Base-by-base conservation (phyloP, 2,113 vertebrate species). In the Prunella fulvescens region DNA sequence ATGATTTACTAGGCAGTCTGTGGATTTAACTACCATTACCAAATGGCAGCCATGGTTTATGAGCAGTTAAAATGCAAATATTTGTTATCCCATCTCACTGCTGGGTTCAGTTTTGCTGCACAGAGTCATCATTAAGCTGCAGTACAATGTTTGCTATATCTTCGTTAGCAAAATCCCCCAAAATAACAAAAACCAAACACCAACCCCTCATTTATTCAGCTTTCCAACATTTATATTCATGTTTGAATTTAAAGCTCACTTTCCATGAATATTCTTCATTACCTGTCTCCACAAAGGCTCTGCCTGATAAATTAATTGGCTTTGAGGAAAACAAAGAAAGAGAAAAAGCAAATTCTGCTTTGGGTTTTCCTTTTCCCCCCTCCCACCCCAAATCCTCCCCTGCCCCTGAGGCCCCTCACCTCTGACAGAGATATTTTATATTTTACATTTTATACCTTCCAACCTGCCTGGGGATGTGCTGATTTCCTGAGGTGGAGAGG, bases 1-100 rank as follows among this genome's bases (percentile, higher is more conserved):
- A 33, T 44, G 48, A 93, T 92, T 88, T 86, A 74, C 31, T 50
- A 23, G 61, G 26, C 40, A 78, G 67, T 47, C 28, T 57, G 74
- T 37, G 35, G 57, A 54, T 45, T 58, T 92, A 90, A 94, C 84
- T 77, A 70, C 54, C 69, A 92, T 92, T 92, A 76, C 76, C 90
- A 64, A 76, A 76, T 7, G 11, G 14, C 31, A 64, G 42, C 64
- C 3, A 3, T 57, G 82, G 66, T 83, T 92, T 88, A 80, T 33
- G 67, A 92, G 74, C 85, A 76, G 78, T 71, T 94, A 70, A 88
- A 87, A 84, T 66, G 69, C 40, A 74, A 78, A 58, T 91, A 87
- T 62, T 91, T 70, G 31, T 66, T 84, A 44, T 45, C 37, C 66
- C 15, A 2, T 44, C 44, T 47, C 84, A 24, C 54, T 19, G n/a